These are phyloP conservation scores for Troglohyphantes excavatus DNA, from an alignment of 2,888 invertebrate species.

Conservation along the genomic window DNA sequence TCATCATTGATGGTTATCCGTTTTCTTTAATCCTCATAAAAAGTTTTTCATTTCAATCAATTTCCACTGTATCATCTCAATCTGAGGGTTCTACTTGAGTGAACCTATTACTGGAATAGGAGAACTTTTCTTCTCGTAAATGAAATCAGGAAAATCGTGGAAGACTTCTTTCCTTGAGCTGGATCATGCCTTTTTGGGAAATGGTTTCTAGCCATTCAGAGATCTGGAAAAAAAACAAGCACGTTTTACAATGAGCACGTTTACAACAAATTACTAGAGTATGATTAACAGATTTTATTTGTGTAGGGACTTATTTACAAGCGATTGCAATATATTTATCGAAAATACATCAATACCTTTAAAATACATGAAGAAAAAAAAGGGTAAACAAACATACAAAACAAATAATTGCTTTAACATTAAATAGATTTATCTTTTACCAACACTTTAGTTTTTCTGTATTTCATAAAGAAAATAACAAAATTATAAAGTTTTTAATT, in stretches of 20 bases:
- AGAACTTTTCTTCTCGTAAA: conserved; percentile 31
- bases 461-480: too few species aligned
- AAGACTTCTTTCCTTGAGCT: neutral
- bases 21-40: conserved; percentile 29
- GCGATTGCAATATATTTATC: neutral
- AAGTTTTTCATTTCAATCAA: conserved; percentile 33
- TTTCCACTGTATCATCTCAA: conserved; percentile 53
- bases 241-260: neutral
- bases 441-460: too few species aligned
- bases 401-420: too few species aligned
- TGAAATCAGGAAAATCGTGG: conserved; percentile 52
- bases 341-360: neutral
- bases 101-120: conserved; percentile 39
- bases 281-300: too few species aligned
- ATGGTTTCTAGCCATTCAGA: neutral
- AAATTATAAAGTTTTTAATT: too few species aligned
- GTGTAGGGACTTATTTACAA: too few species aligned
- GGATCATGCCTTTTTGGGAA: neutral
- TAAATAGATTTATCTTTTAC: too few species aligned
- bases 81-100: conserved; percentile 53
- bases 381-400: neutral
- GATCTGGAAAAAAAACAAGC: neutral
- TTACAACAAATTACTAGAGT: neutral
- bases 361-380: neutral
- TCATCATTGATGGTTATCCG: conserved; percentile 41